Base-by-base conservation (phyloP, 64 coral and sea anemone species). In the Porites lutea region DNA sequence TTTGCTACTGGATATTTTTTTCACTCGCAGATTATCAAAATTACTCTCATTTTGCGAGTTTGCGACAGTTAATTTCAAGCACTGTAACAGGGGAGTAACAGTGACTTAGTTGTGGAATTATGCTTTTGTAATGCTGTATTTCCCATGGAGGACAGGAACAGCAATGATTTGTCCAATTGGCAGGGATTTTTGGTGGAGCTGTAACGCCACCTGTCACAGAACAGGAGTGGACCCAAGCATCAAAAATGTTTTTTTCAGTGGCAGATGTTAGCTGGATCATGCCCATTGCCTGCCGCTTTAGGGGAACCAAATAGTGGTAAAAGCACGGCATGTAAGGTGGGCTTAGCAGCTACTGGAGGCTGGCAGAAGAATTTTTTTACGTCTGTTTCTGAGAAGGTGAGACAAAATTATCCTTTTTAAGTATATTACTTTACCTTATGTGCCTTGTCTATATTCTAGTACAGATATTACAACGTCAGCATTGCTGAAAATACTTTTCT, bases 231-330 rank as follows among this genome's bases (percentile, higher is more conserved):
- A 59, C 7, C 7, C 58, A 59, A 59, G 58, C 13, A 59, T 13
- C 58, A 37, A 37, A 37, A 37, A 37, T 81, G 58, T 18, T 58
- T 55, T 81, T 81, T 22, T n/a, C 52, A 81, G 78, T 81, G 78
- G 78, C 78, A 81, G 59, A 81, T 37, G 18, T 54, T 81, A 27
- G 78, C 78, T 81, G 78, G 78, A 59, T 81, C 78, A 59, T 81
- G 78, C 78, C 78, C 78, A 18, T 59, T 81, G 59, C 78, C 78
- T 58, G 78, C 78, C 13, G 52, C 78, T n/a, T 54, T 81, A 59
- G 78, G 55, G 59, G 78, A 81, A 37, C 78, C 78, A 81, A 53
- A 81, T 37, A 81, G 78, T 81, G 78, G 78, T 59, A 81, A 81
- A n/a, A 9, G 52, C 10, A 54, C 13, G 59, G 78, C 49, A 27